Base-by-base conservation (phyloP, 2,888 invertebrate genomes). In the Copidosoma aretas region DNA sequence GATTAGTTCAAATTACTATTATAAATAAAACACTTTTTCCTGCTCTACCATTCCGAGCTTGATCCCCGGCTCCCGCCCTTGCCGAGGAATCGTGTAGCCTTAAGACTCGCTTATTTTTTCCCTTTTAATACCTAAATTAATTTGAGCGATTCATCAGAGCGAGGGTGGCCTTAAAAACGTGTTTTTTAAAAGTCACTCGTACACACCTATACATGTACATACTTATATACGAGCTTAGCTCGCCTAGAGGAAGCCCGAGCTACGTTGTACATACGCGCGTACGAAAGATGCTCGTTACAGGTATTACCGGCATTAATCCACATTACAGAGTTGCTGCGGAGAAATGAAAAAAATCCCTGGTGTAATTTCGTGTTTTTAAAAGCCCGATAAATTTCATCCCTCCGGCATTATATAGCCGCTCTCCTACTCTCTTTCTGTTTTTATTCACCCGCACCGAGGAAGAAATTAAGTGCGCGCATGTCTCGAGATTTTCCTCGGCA, bases 271-370 rank as follows among this genome's bases (percentile, higher is more conserved):
- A 32, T 8, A 5, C 32, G 32, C 32, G 4, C 32, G 32, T 32
- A 8, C 32, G 32, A 32, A 54, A n/a, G 10, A 22, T 4, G 17
- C 51, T 41, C 17, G 22, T 56, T 57, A 53, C 17, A 32, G 19
- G n/a, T 21, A 21, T 32, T 15, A 12, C 24, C 14, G 57, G 25
- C 56, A 52, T 67, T 58, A 58, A 58, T 63, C n/a, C 67, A 32
- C 54, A 14, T 59, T 68, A 63, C 52, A 63, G 59, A 63, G 46
- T 52, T 68, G n/a, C n/a, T n/a, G n/a, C n/a, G n/a, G 39, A 32
- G 10, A 49, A 49, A 39, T 12, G 39, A 24, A 54, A 59, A 68
- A 46, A 59, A 17, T 15, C 25, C 58, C 58, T 25, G 17, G 14
- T 5, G 24, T 39, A 43, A 43, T 61, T 58, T 46, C 32, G 21